Evolutionary conservation across 2,797 vertebrate species (phyloP), one percentile per base, ranked within the genome.

Genomic region (Glyptemys insculpta): DNA sequence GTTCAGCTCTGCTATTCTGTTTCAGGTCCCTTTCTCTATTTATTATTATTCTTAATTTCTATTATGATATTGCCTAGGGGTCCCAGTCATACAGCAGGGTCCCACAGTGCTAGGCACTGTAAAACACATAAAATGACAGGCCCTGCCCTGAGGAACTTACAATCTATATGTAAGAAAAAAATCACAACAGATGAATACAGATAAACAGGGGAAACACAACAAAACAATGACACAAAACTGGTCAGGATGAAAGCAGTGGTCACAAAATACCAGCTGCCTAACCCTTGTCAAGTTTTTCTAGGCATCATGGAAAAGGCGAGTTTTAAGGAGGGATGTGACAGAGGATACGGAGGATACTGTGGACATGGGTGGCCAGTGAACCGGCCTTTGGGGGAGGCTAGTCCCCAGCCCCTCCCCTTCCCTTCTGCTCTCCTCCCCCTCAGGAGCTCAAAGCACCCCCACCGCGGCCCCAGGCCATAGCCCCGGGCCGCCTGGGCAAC

Each of bases 161-260:
- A 72, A 3, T 52, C 49, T 65, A 93, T 68, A 81, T 94, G 88
- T 52, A 88, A 94, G 56, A 57, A 57, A 81, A 95, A 68, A 56
- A 94, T 82, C 56, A 15, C 10, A 93, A 89, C 68, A 72, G 79
- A 76, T 92, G 25, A 93, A 79, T 90, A 95, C 88, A 94, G 88
- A 82, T 4, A 76, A 85, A 88, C 91, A 95, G 94, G 94, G 87
- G 83, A 96, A 95, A 87, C 1, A 74, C 1, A 79, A 92, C 88
- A 85, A 89, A 89, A 80, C 83, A 78, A 18, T 47, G 23, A 49
- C 27, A 47, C 25, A 78, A 78, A 78, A 78, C 14, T 78, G 12
- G 74, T 9, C 25, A 47, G 27, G 14, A 49, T 31, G 10, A 23
- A 72, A 47, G 27, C 44, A 18, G 74, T 81, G 83, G 74, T 81